Percentiles rank a stretch among this genome's conserved stretches.
phyloP scores from a whole-genome alignment of 2,888 invertebrate species.

The Sphaeridia pumilis region DNA sequence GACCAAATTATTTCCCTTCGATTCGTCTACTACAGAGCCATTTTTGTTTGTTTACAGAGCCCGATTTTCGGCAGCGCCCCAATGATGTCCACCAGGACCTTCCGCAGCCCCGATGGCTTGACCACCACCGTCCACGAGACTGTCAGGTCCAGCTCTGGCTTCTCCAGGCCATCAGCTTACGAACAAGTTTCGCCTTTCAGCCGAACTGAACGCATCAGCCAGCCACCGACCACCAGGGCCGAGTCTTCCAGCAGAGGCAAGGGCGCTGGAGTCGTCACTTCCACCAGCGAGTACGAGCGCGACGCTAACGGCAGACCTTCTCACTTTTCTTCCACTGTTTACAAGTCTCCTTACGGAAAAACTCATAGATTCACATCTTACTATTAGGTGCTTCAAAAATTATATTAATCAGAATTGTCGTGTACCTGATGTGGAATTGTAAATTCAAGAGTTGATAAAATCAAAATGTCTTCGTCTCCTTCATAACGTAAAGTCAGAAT shows the following conservation, averaged over 20 bases:
- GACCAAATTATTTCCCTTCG: not conserved
- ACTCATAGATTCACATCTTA: constrained; percentile 10
- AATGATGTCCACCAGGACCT: constrained; percentile 8
- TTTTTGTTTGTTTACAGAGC: constrained; percentile 2
- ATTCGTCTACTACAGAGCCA: no score
- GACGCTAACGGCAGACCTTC: constrained; percentile 12
- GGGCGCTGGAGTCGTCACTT: constrained; percentile 11
- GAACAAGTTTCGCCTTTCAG: constrained; percentile 1
- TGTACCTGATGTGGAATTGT: no score
- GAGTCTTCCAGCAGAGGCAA: not conserved
- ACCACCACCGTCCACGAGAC: constrained; percentile 5
- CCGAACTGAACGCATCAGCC: not conserved
- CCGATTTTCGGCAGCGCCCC: constrained; percentile 11
- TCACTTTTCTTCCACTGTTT: constrained; percentile 14
- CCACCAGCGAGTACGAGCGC: constrained; percentile 12
- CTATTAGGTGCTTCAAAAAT: constrained; percentile 7
- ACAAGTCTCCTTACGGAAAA: constrained; percentile 15
- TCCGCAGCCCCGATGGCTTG: constrained; percentile 4
- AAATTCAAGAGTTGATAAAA: no score
- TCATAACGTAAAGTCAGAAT: no score
- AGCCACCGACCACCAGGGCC: constrained; percentile 3
- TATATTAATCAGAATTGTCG: no score
- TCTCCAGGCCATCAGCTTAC: not conserved
- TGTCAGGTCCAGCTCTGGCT: not conserved
- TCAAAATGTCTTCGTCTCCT: no score